These are phyloP conservation scores for Didymodactylos carnosus DNA, from an alignment of 2,888 invertebrate species.

Conservation along the genomic window DNA sequence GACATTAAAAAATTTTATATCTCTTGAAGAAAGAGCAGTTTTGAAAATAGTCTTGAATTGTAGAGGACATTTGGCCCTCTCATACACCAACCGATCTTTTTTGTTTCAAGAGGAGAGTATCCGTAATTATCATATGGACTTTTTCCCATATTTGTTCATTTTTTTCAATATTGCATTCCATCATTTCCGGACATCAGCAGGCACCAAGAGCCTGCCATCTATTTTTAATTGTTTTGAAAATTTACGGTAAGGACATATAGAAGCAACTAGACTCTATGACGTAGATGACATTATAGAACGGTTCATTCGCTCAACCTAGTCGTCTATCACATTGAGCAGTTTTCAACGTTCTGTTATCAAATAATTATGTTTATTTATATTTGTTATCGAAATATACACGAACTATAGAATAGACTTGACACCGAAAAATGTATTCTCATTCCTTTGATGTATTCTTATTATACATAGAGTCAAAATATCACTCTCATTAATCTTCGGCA, in stretches of 20 bases:
- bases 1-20: too few relatives aligned
- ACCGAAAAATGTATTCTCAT: conserved; percentile 30
- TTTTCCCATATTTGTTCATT: conserved; percentile 53
- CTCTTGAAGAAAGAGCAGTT: too few relatives aligned
- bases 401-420: conserved; percentile 34
- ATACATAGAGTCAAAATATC: conserved; percentile 36
- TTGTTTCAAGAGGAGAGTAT: too few relatives aligned
- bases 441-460: conserved; percentile 29
- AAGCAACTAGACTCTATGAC: conserved; percentile 36
- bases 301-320: conserved; percentile 24
- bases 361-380: conserved; percentile 41
- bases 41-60: too few relatives aligned
- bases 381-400: conserved; percentile 46
- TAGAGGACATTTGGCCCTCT: too few relatives aligned
- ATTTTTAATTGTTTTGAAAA: conserved; percentile 65
- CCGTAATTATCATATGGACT: conserved; percentile 67
- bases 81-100: too few relatives aligned
- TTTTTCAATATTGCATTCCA: conserved; percentile 50
- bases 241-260: conserved; percentile 39
- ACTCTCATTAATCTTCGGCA: conserved; percentile 24
- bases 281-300: conserved; percentile 35
- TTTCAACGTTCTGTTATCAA: neutral
- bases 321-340: conserved; percentile 30
- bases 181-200: conserved; percentile 45
- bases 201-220: conserved; percentile 71